Evolutionary conservation across 2,797 vertebrate genomes (phyloP).

Genomic region (Gila robusta): DNA sequence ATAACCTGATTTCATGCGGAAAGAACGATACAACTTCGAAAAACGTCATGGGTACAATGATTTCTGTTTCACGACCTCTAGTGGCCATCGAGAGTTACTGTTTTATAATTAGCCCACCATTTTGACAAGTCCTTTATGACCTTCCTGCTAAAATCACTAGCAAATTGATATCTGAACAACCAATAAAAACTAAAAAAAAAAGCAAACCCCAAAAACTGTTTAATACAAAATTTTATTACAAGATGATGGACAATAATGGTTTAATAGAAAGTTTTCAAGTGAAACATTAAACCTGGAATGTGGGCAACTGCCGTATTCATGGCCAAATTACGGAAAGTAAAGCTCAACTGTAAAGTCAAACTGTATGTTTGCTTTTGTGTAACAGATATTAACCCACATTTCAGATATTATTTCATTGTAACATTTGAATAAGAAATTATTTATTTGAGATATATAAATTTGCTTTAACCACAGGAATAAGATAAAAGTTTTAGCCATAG

Average conservation of each 20-base stretch:
- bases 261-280: constrained; percentile 74
- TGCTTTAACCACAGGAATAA: constrained; percentile 2
- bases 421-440: not conserved
- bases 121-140: not conserved
- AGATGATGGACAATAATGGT: constrained; percentile 73
- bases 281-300: constrained; percentile 79
- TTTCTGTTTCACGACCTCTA: not conserved
- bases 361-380: not conserved
- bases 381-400: constrained; percentile 7
- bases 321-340: constrained; percentile 3
- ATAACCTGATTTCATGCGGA: not conserved
- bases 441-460: not conserved
- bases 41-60: too few species aligned
- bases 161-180: not conserved
- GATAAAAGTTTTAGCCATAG: not conserved
- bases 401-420: not conserved
- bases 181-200: too few species aligned
- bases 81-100: not conserved
- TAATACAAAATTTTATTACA: constrained; percentile 80
- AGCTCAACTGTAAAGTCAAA: not conserved
- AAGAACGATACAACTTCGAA: not conserved
- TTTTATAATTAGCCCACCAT: not conserved
- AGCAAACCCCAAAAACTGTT: constrained; percentile 42
- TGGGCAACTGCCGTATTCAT: constrained; percentile 68
- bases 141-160: not conserved